phyloP scores from a whole-genome alignment of 2,888 invertebrate genomes.

The Corythucha ciliata region DNA sequence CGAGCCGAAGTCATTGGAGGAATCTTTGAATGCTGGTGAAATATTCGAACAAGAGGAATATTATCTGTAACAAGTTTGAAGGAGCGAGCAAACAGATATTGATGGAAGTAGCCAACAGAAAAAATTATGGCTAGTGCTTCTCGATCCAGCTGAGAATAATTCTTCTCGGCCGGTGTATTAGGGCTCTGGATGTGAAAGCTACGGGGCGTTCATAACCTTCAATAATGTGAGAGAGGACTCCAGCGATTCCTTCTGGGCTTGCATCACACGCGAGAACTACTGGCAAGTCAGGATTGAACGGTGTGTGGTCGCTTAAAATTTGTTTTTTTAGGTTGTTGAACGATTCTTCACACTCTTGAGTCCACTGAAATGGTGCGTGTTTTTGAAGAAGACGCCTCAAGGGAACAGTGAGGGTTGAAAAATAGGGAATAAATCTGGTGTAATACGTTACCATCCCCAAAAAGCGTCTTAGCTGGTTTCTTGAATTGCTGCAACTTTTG shows the following conservation, averaged over 20 bases:
- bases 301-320: constrained; percentile 31
- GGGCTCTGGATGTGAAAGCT: constrained; percentile 19
- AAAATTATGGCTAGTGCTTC: constrained; percentile 28
- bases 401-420: constrained; percentile 27
- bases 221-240: constrained; percentile 6
- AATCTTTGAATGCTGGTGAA: too few relatives aligned
- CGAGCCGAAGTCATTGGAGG: too few relatives aligned
- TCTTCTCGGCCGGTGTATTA: constrained; percentile 18
- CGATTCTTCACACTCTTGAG: constrained; percentile 26
- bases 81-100: constrained; percentile 16
- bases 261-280: constrained; percentile 30
- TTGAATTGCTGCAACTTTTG: too few relatives aligned
- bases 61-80: constrained; percentile 13
- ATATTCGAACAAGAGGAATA: too few relatives aligned
- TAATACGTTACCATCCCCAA: constrained; percentile 20
- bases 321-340: constrained; percentile 32
- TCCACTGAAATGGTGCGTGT: constrained; percentile 28
- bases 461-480: constrained; percentile 1
- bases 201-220: constrained; percentile 26
- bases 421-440: constrained; percentile 11
- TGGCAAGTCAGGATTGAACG: constrained; percentile 31
- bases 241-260: constrained; percentile 23
- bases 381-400: constrained; percentile 28
- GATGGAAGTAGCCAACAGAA: constrained; percentile 17
- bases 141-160: constrained; percentile 27